Base-by-base conservation (phyloP, 1,140 invertebrate species). In the Anagrus nilaparvatae region DNA sequence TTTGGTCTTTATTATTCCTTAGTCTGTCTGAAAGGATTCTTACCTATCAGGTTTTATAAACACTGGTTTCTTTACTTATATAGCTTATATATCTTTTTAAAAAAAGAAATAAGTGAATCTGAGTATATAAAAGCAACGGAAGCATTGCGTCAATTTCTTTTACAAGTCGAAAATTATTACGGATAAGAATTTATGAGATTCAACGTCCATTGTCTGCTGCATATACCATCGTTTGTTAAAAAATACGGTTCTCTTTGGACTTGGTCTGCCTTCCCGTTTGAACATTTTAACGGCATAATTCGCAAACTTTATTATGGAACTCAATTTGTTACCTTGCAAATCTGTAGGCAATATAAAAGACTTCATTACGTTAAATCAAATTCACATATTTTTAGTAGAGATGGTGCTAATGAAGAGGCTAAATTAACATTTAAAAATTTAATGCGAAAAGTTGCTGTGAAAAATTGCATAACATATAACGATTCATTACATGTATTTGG, bases 151-250 rank as follows among this genome's bases (percentile, higher is more conserved):
- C n/a, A 42, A 29, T 49, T 25, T 31, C 30, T 49, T 17, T 6
- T 17, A 17, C 7, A 42, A 13, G 39, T 45, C 17, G 17, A 45
- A 42, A 12, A 38, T 4, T 36, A 43, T 10, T 46, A 46, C 19
- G 38, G 38, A 8, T 21, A 27, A 10, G 6, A 30, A 28, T 18
- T 37, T 21, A 48, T 51, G 46, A 34, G 28, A 28, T 43, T 16
- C 23, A 51, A 48, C 24, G 19, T 51, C 2, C 43, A 48, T 25
- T 19, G 17, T 30, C 32, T 50, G 20, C 16, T 45, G 3, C 43
- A 50, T 33, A 13, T 50, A n/a, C 40, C 40, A 12, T 13, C 40
- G 14, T 31, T 31, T 31, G 29, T 31, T 8, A 31, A 14, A 14
- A 5, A 10, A n/a, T 10, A 10, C 14, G 29, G 29, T 10, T 5